Conservation (phyloP, 2,113 vertebrate species). For the Pseudopipra pipra region DNA sequence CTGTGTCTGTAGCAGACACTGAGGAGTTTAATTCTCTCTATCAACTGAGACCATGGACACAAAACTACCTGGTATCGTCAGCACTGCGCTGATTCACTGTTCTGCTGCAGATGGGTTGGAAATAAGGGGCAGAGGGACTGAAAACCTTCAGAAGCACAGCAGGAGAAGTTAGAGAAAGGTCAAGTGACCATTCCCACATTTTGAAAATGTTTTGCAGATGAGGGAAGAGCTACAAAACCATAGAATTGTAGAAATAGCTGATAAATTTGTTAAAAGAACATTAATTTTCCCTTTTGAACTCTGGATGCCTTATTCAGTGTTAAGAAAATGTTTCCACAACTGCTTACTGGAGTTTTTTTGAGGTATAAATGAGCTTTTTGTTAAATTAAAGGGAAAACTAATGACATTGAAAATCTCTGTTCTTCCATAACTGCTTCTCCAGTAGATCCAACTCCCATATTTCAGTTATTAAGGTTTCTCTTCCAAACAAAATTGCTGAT, state of each 20-base stretch:
- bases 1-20: not conserved
- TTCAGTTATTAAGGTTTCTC: not conserved
- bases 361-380: not conserved
- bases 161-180: not conserved
- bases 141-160: not conserved
- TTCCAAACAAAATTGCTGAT: not conserved
- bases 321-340: not conserved
- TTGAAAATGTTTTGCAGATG: not conserved
- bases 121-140: not conserved
- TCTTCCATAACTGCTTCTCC: not conserved
- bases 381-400: not conserved
- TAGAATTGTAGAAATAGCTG: not conserved
- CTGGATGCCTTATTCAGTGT: not conserved
- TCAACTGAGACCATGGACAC: not conserved
- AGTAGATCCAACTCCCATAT: not conserved
- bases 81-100: not conserved
- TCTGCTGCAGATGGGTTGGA: not conserved
- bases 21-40: not conserved
- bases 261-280: not conserved
- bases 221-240: not conserved
- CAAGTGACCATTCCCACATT: rapidly evolving
- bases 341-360: not conserved
- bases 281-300: not conserved
- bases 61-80: not conserved
- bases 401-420: not conserved